Evolutionary conservation across 2,797 vertebrate genomes (phyloP), one percentile per base, ranked within the genome.

Genomic region (Pachyuromys duprasi): DNA sequence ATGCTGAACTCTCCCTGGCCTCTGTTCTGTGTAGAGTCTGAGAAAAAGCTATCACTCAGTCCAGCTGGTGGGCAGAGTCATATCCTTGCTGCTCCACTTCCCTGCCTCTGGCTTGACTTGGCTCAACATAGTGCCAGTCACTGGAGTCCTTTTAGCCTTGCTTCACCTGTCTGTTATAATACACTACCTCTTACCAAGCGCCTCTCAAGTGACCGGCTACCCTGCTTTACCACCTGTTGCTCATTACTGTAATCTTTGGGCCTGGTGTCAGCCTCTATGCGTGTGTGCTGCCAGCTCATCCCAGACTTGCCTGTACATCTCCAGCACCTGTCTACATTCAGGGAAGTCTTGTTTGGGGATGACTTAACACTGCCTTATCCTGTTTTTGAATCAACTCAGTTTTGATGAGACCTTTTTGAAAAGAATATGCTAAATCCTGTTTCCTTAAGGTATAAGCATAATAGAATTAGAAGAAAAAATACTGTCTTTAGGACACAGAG

Each of bases 171-270:
- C 92, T 84, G 90, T 86, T 94, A 76, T 55, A 76, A 91, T 26
- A 80, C 28, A 70, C 63, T 65, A 20, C 89, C 74, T 92, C 96
- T 74, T 75, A 18, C n/a, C 55, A 33, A 75, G 55, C 24, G 8
- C 1, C 74, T 86, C 36, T 86, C 86, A 3, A 80, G 86, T 93
- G 93, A 90, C 88, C 95, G 26, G 95, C 86, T 94, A 79, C 92
- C 93, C 65, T 94, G 95, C 26, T 90, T 96, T 72, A 24, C 88
- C 97, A 97, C 96, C 97, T 97, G 97, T 90, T 72, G 69, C 53
- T 94, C 8, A 0, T 88, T 92, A 94, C 95, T 94, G 88, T 95
- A 93, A 82, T 94, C 81, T 96, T 88, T 87, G 96, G 87, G 87
- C 86, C 82, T 12, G 7, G 45, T 55, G 67, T 55, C 65, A 33